A percentile compares a stretch with the other conserved stretches of the same genome.
Evolutionary conservation across 1,140 invertebrate genomes (phyloP).

Genomic region (Cephus cinctus): DNA sequence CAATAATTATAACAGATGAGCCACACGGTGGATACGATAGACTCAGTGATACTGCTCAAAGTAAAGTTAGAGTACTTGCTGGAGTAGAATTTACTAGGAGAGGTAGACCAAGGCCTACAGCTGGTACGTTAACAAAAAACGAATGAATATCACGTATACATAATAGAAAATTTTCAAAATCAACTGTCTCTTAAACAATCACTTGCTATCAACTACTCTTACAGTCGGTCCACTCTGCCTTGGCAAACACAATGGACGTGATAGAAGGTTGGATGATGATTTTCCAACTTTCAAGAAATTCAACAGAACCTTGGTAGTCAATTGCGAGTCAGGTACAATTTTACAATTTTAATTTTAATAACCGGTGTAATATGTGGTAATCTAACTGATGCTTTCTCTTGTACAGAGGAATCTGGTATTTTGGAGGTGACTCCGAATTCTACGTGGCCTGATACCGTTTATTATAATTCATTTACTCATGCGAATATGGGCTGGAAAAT

Average conservation of each 20-base stretch:
- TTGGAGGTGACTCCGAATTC: slow-evolving; percentile 85
- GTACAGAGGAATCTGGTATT: slow-evolving; percentile 64
- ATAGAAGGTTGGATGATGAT: slow-evolving; percentile 76
- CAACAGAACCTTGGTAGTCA: slow-evolving; percentile 69
- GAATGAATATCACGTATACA: slow-evolving; percentile 1
- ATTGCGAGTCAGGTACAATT: slow-evolving; percentile 64
- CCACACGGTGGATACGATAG: slow-evolving; percentile 78
- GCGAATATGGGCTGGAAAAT: slow-evolving; percentile 91
- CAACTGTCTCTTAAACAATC: slow-evolving; percentile 1
- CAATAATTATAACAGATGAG: slow-evolving; percentile 88
- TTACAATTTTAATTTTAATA: slow-evolving; percentile 8
- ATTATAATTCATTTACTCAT: slow-evolving; percentile 92
- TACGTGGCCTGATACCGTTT: slow-evolving; percentile 88
- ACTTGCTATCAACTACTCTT: slow-evolving; percentile 28
- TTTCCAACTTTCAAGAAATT: slow-evolving; percentile 80
- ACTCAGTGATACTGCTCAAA: slow-evolving; percentile 69
- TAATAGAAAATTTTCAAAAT: slow-evolving; percentile 7
- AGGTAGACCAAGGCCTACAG: slow-evolving; percentile 73
- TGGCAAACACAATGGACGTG: slow-evolving; percentile 65
- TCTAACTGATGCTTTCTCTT: slow-evolving; percentile 9
- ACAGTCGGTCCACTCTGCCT: slow-evolving; percentile 76
- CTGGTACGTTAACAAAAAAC: slow-evolving; percentile 52
- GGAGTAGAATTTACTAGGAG: slow-evolving; percentile 82
- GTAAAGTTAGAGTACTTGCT: slow-evolving; percentile 75
- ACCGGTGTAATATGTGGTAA: neutral